Evolutionary conservation across 64 coral and sea anemone genomes (phyloP), one percentile per base, ranked within the genome.

Genomic region (Trachythela sp.): DNA sequence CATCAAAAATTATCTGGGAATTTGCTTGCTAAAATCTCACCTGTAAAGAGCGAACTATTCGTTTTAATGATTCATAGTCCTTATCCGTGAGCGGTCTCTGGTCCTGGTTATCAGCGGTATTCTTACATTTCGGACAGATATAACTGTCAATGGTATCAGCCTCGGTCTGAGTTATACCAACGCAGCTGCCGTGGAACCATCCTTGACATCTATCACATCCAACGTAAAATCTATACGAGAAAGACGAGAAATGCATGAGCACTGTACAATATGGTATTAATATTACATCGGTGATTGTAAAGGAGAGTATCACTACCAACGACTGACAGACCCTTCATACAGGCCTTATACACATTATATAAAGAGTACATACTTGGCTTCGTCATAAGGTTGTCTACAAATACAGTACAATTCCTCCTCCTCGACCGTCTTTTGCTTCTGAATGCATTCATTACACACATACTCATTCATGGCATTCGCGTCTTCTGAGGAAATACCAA

Each of bases 161-260:
- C 39, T 99, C 93, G 56, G 48, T 75, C 22, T 94, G 90, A 4
- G 91, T 94, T 36, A 99, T 84, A 51, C 96, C 96, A 67, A 99
- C 96, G 40, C 96, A 99, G 10, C 64, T 84, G 15, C 93, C 96
- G 36, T 99, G 96, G 83, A 99, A 99, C 96, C 96, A 99, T 42
- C 92, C 96, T 75, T 99, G 96, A 49, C 96, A 99, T 2, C 86
- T 80, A 43, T 99, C 96, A 83, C 96, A 99, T 7, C 96, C 96
- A 64, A 99, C 89, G 31, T 99, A 99, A 90, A 99, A 99, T 86
- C 96, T 99, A 54, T 13, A n/a, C 30, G 70, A 87, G 48, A 80
- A 41, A 87, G 39, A 70, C 22, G 2, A 64, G 31, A 76, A 18
- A 22, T 4, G 40, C 37, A 15, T 31, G 0, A 40, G 30, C 20